Evolutionary conservation across 1,140 invertebrate species (phyloP), one percentile per base, ranked within the genome.

Genomic region (Solenopsis fugax): DNA sequence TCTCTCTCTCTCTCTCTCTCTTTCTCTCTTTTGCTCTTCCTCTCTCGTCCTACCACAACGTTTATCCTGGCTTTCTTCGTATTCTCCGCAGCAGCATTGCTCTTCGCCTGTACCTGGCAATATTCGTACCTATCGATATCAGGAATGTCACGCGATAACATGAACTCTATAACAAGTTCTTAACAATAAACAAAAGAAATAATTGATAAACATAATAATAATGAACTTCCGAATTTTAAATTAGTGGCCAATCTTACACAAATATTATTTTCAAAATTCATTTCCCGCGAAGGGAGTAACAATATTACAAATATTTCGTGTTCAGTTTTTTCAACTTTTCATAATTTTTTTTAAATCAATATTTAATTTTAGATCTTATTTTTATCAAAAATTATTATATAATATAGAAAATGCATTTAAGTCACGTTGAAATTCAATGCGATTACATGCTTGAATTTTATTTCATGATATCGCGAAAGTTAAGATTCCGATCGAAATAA

Each of bases 41-140:
- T 60, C 12, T 58, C 5, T 60, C 58, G 81, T 85, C 89, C 86
- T 90, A 90, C 88, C 89, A 21, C 71, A 90, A 91, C 56, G 54
- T 86, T 90, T 75, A 58, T 81, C 48, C 76, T 69, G 60, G 4
- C 62, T 52, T 34, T 67, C 41, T 65, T 85, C 75, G 64, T 62
- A 52, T 50, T 71, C 54, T 52, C 34, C 29, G 13, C 24, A 29
- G 41, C 24, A 24, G 13, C 60, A 75, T 80, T 82, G 18, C 21
- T 77, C 72, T 87, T 52, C 65, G 73, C 58, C 45, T 65, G 10
- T n/a, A 64, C 56, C 24, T 37, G 41, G 21, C 65, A 50, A 24
- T 2, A 6, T 76, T 78, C 45, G 45, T 75, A 75, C 24, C 85
- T 89, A 72, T 87, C 89, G 34, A 76, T 64, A 81, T 65, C 48